Evolutionary conservation across 2,113 vertebrate species (phyloP).

Genomic region (Microtus oregoni): DNA sequence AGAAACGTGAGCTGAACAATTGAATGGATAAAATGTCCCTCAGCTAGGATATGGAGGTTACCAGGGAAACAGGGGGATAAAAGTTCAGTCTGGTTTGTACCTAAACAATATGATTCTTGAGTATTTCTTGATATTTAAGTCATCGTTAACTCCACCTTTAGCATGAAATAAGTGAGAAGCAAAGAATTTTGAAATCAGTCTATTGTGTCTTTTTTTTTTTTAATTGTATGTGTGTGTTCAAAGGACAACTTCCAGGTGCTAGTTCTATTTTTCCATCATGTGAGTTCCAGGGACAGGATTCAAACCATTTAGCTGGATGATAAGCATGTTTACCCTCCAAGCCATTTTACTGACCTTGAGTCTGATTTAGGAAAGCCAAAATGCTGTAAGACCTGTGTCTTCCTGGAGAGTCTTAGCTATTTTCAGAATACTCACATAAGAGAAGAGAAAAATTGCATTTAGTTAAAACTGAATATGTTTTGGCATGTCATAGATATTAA

Average conservation of each 20-base stretch:
- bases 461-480: constrained; percentile 25
- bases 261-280: background rate
- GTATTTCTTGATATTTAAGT: background rate
- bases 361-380: constrained; percentile 43
- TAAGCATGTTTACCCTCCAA: background rate
- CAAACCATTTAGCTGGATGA: background rate
- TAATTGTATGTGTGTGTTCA: background rate
- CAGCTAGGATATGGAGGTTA: background rate
- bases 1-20: background rate
- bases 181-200: background rate
- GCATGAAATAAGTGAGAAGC: background rate
- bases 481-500: too few relatives aligned
- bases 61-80: background rate
- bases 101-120: background rate
- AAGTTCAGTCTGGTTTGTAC: background rate
- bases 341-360: background rate
- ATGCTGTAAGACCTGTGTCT: background rate
- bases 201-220: background rate
- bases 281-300: background rate
- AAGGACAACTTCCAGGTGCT: background rate
- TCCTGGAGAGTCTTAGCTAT: background rate
- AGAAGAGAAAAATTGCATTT: background rate
- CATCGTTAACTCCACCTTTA: background rate
- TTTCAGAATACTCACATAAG: background rate
- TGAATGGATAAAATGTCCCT: background rate